A percentile compares a stretch with the other conserved stretches of the same genome.
Evolutionary conservation across 2,888 invertebrate genomes (phyloP).

Genomic region (Nephrotoma appendiculata): DNA sequence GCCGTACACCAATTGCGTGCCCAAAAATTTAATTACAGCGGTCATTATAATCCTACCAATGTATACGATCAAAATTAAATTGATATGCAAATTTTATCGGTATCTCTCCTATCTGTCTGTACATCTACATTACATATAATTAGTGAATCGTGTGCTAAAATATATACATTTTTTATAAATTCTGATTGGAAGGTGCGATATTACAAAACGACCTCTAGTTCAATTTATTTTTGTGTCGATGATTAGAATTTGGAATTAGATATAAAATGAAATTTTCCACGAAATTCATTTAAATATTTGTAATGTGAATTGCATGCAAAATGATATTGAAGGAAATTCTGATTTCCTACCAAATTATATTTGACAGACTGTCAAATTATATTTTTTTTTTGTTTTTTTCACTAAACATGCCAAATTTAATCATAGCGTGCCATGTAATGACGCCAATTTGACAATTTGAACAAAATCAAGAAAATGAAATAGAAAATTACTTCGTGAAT

Average conservation of each 20-base stretch:
- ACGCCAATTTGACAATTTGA: background rate
- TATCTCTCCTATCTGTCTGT: background rate
- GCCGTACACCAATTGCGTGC: background rate
- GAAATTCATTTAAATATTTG: background rate
- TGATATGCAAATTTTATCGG: background rate
- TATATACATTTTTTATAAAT: background rate
- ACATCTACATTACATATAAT: background rate
- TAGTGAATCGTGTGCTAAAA: background rate
- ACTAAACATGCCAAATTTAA: too few species aligned
- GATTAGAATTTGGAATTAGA: background rate
- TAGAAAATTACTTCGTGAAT: background rate
- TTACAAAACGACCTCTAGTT: background rate
- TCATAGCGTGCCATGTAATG: background rate
- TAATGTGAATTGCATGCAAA: background rate
- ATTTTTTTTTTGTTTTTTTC: background rate
- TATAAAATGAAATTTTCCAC: background rate
- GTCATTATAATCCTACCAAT: background rate
- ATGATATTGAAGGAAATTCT: background rate
- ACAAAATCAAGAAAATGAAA: background rate
- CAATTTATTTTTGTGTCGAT: background rate
- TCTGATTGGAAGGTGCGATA: background rate
- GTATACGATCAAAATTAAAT: background rate
- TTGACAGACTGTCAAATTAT: background rate
- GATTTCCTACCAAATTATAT: background rate
- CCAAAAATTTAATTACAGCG: background rate